These are phyloP conservation scores for Pseudomyrmex cubaensis DNA, from an alignment of 1,140 invertebrate species.

Conservation along the genomic window DNA sequence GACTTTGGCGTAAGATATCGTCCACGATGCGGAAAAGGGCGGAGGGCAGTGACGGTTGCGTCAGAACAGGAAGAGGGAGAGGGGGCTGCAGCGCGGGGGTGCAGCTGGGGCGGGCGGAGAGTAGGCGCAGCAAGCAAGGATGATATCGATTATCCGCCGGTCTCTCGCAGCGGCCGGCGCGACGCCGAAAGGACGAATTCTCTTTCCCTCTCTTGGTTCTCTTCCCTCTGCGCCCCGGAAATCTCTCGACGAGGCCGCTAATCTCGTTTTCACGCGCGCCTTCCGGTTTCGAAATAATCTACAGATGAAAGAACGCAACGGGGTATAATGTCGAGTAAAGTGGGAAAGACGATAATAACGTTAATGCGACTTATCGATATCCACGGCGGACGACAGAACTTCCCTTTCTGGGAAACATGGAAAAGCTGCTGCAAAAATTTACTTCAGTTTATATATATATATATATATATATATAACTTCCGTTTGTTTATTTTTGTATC, in stretches of 20 bases:
- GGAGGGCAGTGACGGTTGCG: conserved; percentile 18
- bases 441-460: not conserved
- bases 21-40: conserved; percentile 27
- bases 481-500: not conserved
- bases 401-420: not conserved
- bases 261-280: conserved; percentile 47
- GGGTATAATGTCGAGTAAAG: not conserved
- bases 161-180: conserved; percentile 14
- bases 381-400: conserved; percentile 1
- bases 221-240: conserved; percentile 19
- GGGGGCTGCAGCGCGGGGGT: not conserved
- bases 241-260: conserved; percentile 40
- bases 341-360: conserved; percentile 15
- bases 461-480: too few relatives aligned
- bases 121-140: conserved; percentile 47
- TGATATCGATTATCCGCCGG: conserved; percentile 46
- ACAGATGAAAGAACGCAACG: conserved; percentile 6
- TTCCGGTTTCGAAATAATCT: conserved; percentile 50
- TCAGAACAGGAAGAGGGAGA: conserved; percentile 22
- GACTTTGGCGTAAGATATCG: not conserved
- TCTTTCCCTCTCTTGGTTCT: not conserved
- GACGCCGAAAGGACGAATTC: conserved; percentile 28
- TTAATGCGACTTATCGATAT: conserved; percentile 5
- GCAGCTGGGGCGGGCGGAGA: conserved; percentile 22
- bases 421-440: not conserved